These are phyloP conservation scores for Petrocephalus sullivani DNA, from an alignment of 2,797 vertebrate genomes.

Conservation along the genomic window DNA sequence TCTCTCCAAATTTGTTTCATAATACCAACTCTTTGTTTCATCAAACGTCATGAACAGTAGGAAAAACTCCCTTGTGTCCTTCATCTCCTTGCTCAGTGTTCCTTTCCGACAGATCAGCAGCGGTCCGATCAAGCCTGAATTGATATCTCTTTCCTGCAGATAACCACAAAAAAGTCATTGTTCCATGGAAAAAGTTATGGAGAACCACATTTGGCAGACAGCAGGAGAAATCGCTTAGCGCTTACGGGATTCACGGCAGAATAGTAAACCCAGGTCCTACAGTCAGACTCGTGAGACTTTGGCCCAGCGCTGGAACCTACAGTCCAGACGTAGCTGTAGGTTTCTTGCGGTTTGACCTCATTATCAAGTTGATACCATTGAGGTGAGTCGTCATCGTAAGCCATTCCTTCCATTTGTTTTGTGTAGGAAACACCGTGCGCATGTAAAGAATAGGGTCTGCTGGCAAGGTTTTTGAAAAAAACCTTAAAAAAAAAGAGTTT, in stretches of 20 bases:
- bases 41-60: conserved; percentile 92
- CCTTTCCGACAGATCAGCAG: conserved; percentile 80
- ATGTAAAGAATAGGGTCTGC: conserved; percentile 80
- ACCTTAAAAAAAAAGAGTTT: conserved; percentile 58
- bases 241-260: conserved; percentile 85
- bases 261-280: conserved; percentile 87
- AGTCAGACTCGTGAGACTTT: conserved; percentile 58
- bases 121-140: conserved; percentile 89
- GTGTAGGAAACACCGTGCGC: conserved; percentile 84
- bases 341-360: conserved; percentile 69
- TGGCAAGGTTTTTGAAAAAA: conserved; percentile 84
- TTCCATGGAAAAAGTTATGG: neutral
- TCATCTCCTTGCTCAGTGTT: conserved; percentile 49
- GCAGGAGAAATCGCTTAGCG: neutral
- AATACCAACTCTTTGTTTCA: conserved; percentile 94
- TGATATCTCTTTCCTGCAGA: conserved; percentile 81
- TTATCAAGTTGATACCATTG: conserved; percentile 80
- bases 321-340: conserved; percentile 83
- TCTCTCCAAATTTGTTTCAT: conserved; percentile 56
- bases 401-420: conserved; percentile 86
- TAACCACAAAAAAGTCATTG: conserved; percentile 14
- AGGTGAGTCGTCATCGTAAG: conserved; percentile 79
- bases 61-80: conserved; percentile 67
- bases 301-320: conserved; percentile 67
- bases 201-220: neutral